phyloP scores from a whole-genome alignment of 2,797 vertebrate species.

The Crocodylus rhombifer region DNA sequence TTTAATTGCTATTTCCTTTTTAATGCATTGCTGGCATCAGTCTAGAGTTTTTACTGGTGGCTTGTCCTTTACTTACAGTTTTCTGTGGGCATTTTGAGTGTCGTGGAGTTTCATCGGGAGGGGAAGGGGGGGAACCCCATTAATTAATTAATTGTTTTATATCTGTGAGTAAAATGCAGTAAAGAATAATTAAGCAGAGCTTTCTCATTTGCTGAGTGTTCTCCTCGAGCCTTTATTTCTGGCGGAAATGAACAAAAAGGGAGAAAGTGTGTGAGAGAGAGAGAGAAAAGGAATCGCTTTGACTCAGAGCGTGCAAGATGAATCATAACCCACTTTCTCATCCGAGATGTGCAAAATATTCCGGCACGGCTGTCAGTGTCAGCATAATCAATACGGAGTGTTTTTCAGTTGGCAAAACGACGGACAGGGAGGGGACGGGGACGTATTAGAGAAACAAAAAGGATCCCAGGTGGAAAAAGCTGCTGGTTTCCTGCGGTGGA shows the following conservation, averaged over 20 bases:
- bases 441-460: slow-evolving; percentile 51
- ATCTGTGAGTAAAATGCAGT: slow-evolving; percentile 74
- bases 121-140: slow-evolving; percentile 18
- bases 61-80: slow-evolving; percentile 57
- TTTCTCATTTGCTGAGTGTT: slow-evolving; percentile 77
- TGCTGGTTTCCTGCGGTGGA: slow-evolving; percentile 40
- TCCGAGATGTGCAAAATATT: slow-evolving; percentile 65
- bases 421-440: background rate
- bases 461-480: slow-evolving; percentile 45
- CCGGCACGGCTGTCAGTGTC: slow-evolving; percentile 68
- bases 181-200: slow-evolving; percentile 50
- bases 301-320: slow-evolving; percentile 80
- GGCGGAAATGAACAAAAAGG: slow-evolving; percentile 72
- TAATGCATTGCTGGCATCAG: slow-evolving; percentile 42
- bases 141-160: slow-evolving; percentile 50
- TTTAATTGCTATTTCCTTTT: slow-evolving; percentile 40
- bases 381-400: slow-evolving; percentile 74
- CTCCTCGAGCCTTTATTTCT: slow-evolving; percentile 73
- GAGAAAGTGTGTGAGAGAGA: too few species aligned
- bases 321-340: slow-evolving; percentile 84
- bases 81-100: slow-evolving; percentile 70
- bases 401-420: background rate
- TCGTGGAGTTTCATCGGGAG: slow-evolving; percentile 38
- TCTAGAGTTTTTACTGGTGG: slow-evolving; percentile 31
- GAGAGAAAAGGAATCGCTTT: slow-evolving; percentile 71